Conservation (phyloP, 2,113 vertebrate genomes). For the Cryptomyrus ogoouensis region DNA sequence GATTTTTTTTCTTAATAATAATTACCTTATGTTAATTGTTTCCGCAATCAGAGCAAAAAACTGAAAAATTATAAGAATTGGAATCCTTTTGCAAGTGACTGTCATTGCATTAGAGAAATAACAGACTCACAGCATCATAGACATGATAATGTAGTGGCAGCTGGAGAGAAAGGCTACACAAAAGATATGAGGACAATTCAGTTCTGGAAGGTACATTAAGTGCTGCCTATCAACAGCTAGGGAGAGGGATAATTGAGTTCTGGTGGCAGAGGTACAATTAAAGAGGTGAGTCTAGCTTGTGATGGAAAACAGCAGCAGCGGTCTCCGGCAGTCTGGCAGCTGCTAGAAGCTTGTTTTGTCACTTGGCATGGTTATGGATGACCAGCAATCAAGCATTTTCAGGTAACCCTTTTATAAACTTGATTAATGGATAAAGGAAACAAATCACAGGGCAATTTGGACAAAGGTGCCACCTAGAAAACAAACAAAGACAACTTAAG, state of each 20-base stretch:
- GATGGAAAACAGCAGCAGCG: background rate
- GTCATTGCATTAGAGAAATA: background rate
- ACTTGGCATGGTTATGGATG: background rate
- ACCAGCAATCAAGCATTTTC: background rate
- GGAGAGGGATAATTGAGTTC: background rate
- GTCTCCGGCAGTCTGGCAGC: background rate
- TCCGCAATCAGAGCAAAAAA: background rate
- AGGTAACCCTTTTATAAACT: background rate
- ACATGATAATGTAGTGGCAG: background rate
- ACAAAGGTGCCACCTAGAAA: background rate
- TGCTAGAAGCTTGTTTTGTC: background rate
- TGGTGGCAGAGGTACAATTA: background rate
- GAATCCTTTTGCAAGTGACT: background rate
- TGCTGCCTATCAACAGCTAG: slow-evolving; percentile 9
- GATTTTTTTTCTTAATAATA: background rate
- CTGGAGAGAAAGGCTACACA: background rate
- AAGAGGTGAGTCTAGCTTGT: background rate
- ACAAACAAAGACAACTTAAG: background rate
- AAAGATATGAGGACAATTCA: background rate
- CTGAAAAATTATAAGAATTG: background rate
- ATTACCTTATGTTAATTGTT: background rate
- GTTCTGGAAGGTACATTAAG: background rate
- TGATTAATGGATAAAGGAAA: background rate
- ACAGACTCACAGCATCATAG: slow-evolving; percentile 2
- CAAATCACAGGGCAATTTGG: background rate